Evolutionary conservation across 1,140 invertebrate species (phyloP), one percentile per base, ranked within the genome.

Genomic region (Chionoecetes opilio): DNA sequence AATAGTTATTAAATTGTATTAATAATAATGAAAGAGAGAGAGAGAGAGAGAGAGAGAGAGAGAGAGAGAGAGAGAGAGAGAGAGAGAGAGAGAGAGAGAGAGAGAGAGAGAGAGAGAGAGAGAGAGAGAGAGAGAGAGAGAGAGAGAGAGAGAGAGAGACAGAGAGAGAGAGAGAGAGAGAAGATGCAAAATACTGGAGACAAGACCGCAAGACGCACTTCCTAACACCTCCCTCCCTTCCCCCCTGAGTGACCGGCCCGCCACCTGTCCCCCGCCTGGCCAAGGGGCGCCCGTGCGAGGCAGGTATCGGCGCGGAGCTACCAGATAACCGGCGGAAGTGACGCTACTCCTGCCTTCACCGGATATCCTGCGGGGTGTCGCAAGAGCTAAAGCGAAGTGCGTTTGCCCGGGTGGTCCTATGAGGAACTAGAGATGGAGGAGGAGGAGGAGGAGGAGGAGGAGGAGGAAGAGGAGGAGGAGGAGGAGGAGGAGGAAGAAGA

Each of bases 271-370:
- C 14, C 21, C 84, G 35, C 35, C 84, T 34, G 32, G 84, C 32
- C 84, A 86, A 8, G 32, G 84, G 84, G 84, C 11, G 11, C 11
- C 11, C 17, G 84, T 34, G 29, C n/a, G 2, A 84, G 32, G 41
- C 53, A 87, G 11, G 35, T 93, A 86, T 84, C 91, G 75, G 32
- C 14, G n/a, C 35, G 41, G 63, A n/a, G 35, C 90, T 94, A 94
- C 63, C 32, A 82, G 93, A 94, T 94, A 94, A 94, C 93, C 29
- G 90, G 87, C 93, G 93, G 93, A 94, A 94, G 88, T 91, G 87
- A 89, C 87, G 93, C 37, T 91, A 84, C 87, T 94, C 37, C 37
- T 26, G 82, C 92, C 82, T 84, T 94, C 87, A 84, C 93, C 93
- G 93, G 93, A 94, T 94, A 94, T 94, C 93, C 93, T 94, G 93